These are phyloP conservation scores for Microcebus murinus DNA, from an alignment of 2,113 vertebrate species.

Conservation along the genomic window DNA sequence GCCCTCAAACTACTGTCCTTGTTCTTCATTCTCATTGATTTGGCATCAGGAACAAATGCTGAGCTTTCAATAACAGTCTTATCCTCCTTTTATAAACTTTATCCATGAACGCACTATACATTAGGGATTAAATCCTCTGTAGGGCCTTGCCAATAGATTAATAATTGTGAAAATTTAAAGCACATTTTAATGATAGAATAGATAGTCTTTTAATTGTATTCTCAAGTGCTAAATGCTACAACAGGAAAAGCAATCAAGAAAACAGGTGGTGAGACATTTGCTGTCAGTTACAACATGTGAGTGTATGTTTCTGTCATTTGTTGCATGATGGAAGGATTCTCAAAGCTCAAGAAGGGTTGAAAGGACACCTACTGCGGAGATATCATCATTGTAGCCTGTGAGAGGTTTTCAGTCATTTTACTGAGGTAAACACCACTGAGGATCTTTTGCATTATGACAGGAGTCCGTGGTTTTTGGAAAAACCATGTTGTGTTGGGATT, in stretches of 20 bases:
- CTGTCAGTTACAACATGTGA: conserved; percentile 53
- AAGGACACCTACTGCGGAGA: conserved; percentile 38
- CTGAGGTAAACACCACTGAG: not conserved
- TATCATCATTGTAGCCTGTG: not conserved
- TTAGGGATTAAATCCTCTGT: not conserved
- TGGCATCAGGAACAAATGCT: no score
- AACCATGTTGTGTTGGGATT: not conserved
- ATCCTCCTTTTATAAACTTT: not conserved
- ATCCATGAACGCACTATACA: not conserved
- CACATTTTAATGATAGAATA: not conserved
- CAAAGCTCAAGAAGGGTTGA: conserved; percentile 16
- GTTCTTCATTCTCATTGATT: no score
- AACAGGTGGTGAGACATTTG: conserved; percentile 22
- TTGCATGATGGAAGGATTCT: conserved; percentile 53
- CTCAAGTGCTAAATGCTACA: not conserved
- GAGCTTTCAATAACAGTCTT: no score
- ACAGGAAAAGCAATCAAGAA: conserved; percentile 48
- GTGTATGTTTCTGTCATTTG: conserved; percentile 57
- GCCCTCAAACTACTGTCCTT: no score
- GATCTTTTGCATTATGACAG: not conserved
- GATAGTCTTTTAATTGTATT: not conserved
- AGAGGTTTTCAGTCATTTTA: not conserved
- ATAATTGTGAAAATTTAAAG: not conserved
- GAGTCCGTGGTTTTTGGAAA: not conserved
- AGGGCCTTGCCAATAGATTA: not conserved